Evolutionary conservation across 37 sponge, comb jelly and placozoan species (phyloP).

Genomic region (Chondrilla cf. caribensis): DNA sequence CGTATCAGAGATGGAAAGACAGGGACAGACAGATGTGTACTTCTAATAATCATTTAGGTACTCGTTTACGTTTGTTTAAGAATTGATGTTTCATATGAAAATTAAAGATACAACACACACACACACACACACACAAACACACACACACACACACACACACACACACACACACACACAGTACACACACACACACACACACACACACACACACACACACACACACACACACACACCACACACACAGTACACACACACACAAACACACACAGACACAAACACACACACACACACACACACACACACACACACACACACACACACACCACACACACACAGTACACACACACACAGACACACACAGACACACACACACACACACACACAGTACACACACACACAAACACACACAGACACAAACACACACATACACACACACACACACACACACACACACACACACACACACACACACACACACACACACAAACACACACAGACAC

Average conservation of each 20-base stretch:
- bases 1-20: too few relatives aligned
- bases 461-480: not conserved
- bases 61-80: too few relatives aligned
- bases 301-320: not conserved
- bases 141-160: not conserved
- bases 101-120: too few relatives aligned
- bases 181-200: constrained; percentile 29
- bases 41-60: too few relatives aligned
- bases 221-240: not conserved
- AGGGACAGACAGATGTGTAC: too few relatives aligned
- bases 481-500: constrained; percentile 21
- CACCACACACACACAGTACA: too few relatives aligned
- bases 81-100: too few relatives aligned
- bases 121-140: not conserved
- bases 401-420: constrained; percentile 14
- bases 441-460: not conserved
- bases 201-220: constrained; percentile 23
- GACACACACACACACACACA: constrained; percentile 19
- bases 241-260: constrained; percentile 26
- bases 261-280: too few relatives aligned
- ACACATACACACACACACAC: not conserved
- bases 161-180: constrained; percentile 20
- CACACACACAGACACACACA: constrained; percentile 28
- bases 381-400: constrained; percentile 23
- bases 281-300: not conserved